Evolutionary conservation across 2,113 vertebrate species (phyloP).

Genomic region (Erythrolamprus reginae): DNA sequence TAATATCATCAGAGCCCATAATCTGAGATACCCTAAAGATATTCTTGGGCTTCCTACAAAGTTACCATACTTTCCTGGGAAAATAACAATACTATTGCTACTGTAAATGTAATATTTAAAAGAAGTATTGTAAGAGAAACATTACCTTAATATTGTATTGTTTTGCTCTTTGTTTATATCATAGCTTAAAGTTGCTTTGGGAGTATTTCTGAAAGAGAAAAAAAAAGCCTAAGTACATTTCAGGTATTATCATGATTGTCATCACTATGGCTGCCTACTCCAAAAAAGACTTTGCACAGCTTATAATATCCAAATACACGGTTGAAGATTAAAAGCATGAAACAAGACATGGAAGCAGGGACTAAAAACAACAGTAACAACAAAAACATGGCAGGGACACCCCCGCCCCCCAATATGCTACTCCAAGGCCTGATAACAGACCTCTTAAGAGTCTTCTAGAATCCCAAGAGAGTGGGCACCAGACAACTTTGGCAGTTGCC

Average conservation of each 20-base stretch:
- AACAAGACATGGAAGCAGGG: background rate
- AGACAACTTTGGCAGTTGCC: background rate
- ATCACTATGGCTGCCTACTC: background rate
- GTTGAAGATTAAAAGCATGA: background rate
- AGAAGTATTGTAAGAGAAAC: background rate
- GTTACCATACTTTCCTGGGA: background rate
- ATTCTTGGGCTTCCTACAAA: background rate
- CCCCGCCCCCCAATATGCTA: background rate
- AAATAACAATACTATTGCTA: background rate
- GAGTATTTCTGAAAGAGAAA: slow-evolving; percentile 26
- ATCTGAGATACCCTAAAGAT: background rate
- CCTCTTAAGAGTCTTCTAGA: background rate
- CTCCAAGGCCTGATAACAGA: background rate
- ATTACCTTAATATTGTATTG: slow-evolving; percentile 24
- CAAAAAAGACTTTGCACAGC: background rate
- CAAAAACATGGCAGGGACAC: background rate
- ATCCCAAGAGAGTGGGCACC: background rate
- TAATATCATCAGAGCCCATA: background rate
- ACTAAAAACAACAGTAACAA: background rate
- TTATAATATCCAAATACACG: background rate
- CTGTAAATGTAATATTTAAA: background rate
- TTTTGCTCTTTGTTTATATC: slow-evolving; percentile 31
- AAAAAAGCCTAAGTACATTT: background rate
- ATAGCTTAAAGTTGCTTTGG: slow-evolving; percentile 13
- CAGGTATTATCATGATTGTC: background rate